Evolutionary conservation across 2,888 invertebrate species (phyloP), one percentile per base, ranked within the genome.

Genomic region (Drosophila siamana): DNA sequence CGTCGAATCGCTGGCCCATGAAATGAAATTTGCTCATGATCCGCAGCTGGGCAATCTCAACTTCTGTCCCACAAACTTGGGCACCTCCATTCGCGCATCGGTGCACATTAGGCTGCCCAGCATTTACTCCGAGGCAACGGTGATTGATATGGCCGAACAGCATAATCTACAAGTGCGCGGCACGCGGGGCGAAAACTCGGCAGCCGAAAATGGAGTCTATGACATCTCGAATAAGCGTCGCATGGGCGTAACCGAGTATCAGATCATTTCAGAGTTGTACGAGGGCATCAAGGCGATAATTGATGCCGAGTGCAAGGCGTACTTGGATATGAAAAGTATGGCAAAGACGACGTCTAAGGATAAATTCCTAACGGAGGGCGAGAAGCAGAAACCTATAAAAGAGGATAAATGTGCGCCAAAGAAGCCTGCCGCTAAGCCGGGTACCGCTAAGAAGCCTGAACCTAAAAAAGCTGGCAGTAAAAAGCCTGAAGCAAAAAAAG

Each of bases 31-130:
- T 95, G 97, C 97, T 55, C 97, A 97, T 93, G 95, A 98, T 91
- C 96, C 97, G 87, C 95, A 98, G 78, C 95, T 98, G 78, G 99
- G 99, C 72, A 98, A 97, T 95, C 94, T 99, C 86, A 99, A 98
- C 33, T 99, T 98, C 96, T 99, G 99, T 94, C 99, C 99, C 68
- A 98, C 98, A 92, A 99, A 99, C 93, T 93, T 99, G 93, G 99
- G 99, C 56, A 99, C 98, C 74, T 98, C 98, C 52, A 96, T 99
- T 80, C 97, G 99, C 79, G 98, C 98, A 57, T 98, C 98, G 48
- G 99, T 99, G 89, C 99, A 99, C 95, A 98, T 99, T 92, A 97
- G 97, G 94, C 94, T 99, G 91, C 99, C 99, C 75, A 97, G 97
- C 93, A 94, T 98, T 91, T 96, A 97, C 55, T 95, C 96, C 63